Evolutionary conservation across 2,797 vertebrate genomes (phyloP).

Genomic region (Sparidentex hasta): DNA sequence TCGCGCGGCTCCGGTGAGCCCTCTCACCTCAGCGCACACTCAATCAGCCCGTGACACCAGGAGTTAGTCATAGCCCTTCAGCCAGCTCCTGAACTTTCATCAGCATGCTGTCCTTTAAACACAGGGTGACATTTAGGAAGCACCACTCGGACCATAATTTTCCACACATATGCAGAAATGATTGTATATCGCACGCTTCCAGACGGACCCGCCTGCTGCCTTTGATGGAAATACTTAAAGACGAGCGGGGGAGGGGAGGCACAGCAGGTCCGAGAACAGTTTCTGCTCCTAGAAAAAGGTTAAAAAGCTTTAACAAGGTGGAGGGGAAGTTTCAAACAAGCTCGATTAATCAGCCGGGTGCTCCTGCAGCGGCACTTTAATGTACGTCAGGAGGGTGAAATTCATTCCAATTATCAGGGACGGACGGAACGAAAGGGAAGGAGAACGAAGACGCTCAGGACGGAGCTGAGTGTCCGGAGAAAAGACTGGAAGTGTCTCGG

Average conservation of each 20-base stretch:
- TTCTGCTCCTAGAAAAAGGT: conserved; percentile 14
- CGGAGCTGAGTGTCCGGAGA: conserved; percentile 7
- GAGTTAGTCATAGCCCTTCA: conserved; percentile 71
- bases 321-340: conserved; percentile 29
- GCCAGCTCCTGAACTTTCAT: conserved; percentile 63
- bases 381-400: conserved; percentile 55
- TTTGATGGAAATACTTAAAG: background rate
- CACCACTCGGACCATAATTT: background rate
- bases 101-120: conserved; percentile 60
- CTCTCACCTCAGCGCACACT: conserved; percentile 25
- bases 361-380: conserved; percentile 49
- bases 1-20: conserved; percentile 20
- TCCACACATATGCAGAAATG: conserved; percentile 32
- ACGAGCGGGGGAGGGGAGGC: background rate
- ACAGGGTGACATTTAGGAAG: conserved; percentile 61
- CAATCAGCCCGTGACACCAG: conserved; percentile 63
- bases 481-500: background rate
- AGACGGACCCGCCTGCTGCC: background rate
- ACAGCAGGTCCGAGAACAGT: background rate
- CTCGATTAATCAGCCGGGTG: conserved; percentile 59
- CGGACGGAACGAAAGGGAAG: conserved; percentile 19
- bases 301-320: background rate
- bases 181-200: background rate
- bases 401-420: conserved; percentile 43
- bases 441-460: conserved; percentile 24